Evolutionary conservation across 2,888 invertebrate species (phyloP).

Genomic region (Lapara coniferarum): DNA sequence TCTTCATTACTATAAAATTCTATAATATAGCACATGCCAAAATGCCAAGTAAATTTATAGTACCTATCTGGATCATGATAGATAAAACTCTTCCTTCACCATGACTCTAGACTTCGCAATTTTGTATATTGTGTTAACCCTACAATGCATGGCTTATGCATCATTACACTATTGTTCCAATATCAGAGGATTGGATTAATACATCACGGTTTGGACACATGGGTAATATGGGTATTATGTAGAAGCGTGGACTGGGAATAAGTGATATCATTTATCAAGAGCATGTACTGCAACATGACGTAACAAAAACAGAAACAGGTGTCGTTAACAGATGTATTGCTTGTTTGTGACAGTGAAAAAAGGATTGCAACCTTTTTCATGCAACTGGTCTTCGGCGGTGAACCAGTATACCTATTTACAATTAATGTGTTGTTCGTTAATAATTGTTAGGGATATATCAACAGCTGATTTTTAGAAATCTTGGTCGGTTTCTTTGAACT

Average conservation of each 20-base stretch:
- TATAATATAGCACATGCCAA: no score
- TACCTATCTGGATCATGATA: no score
- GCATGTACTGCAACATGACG: conserved; percentile 8
- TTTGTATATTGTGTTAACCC: background rate
- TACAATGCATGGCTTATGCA: conserved; percentile 25
- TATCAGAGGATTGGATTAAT: conserved; percentile 39
- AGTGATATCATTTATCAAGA: conserved; percentile 57
- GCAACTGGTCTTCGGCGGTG: conserved; percentile 1
- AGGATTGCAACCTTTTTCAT: conserved; percentile 32
- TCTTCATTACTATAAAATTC: no score
- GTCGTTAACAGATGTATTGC: conserved; percentile 54
- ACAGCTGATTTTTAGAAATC: no score
- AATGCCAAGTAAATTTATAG: no score
- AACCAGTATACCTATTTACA: background rate
- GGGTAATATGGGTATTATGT: conserved; percentile 36
- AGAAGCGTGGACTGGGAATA: conserved; percentile 38
- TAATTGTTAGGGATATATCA: no score
- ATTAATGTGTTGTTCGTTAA: no score
- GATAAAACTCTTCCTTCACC: no score
- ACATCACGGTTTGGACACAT: conserved; percentile 44
- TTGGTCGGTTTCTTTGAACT: no score
- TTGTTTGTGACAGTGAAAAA: conserved; percentile 46
- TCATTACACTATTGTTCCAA: conserved; percentile 29
- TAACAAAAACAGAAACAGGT: conserved; percentile 45
- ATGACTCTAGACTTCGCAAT: background rate